Percentiles rank a stretch among this genome's conserved stretches.
Evolutionary conservation across 2,113 vertebrate species (phyloP).

Genomic region (Mixornis gularis): DNA sequence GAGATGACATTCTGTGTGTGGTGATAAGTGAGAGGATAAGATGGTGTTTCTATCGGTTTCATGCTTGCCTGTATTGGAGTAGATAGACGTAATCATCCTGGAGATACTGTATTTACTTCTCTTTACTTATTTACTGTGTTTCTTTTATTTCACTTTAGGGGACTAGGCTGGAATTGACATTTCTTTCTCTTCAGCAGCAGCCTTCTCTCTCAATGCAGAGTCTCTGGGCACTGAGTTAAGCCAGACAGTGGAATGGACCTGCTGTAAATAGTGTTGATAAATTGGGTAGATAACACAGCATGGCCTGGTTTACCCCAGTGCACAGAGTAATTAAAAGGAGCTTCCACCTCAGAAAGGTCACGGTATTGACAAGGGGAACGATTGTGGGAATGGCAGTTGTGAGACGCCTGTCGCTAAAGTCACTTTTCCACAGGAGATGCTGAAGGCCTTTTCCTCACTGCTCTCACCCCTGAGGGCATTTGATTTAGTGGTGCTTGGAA

Average conservation of each 20-base stretch:
- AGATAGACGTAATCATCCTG: conserved; percentile 37
- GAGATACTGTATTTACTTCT: conserved; percentile 54
- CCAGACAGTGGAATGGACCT: conserved; percentile 59
- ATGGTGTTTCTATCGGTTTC: conserved; percentile 4
- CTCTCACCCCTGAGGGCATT: not conserved
- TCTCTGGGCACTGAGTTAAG: conserved; percentile 66
- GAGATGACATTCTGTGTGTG: conserved; percentile 13
- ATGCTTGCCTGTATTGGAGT: not conserved
- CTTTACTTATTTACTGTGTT: conserved; percentile 60
- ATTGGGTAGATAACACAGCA: conserved; percentile 65
- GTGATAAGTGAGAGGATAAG: conserved; percentile 31
- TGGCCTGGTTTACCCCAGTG: conserved; percentile 62
- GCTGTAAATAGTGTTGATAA: conserved; percentile 69
- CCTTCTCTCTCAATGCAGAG: conserved; percentile 27
- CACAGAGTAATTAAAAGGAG: conserved; percentile 59
- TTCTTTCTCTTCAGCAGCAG: conserved; percentile 43
- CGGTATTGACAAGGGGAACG: conserved; percentile 34
- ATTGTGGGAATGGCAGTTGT: not conserved
- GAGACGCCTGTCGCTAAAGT: not conserved
- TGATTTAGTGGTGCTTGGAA: not conserved
- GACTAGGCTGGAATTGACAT: conserved; percentile 63
- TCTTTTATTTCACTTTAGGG: conserved; percentile 63
- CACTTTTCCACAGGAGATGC: not conserved
- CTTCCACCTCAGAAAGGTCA: conserved; percentile 62
- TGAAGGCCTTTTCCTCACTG: not conserved